Evolutionary conservation across 2,113 vertebrate genomes (phyloP).

Genomic region (Alexandromys fortis): DNA sequence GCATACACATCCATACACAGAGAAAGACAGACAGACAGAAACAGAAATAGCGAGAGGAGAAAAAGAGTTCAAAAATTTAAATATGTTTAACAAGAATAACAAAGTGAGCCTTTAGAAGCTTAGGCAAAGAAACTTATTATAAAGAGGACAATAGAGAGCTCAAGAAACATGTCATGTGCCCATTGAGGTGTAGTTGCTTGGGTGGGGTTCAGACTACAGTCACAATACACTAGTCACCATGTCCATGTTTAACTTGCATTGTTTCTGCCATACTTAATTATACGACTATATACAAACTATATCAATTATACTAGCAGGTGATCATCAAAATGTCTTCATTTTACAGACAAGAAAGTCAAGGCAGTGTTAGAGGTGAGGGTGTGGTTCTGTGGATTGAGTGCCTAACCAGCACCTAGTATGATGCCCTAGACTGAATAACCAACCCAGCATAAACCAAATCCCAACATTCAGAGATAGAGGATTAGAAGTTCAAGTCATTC

Average conservation of each 20-base stretch:
- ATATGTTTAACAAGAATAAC: not conserved
- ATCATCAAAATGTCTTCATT: not conserved
- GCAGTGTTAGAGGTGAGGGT: not conserved
- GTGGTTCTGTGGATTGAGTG: not conserved
- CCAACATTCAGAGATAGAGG: not conserved
- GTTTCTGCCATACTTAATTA: not conserved
- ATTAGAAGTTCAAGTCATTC: not conserved
- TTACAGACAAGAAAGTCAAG: not conserved
- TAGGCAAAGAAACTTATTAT: not conserved
- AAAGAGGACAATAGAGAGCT: not conserved
- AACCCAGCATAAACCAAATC: not conserved
- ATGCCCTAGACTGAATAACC: not conserved
- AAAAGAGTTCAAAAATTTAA: not conserved
- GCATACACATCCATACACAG: not conserved
- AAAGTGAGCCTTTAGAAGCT: not conserved
- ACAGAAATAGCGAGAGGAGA: not conserved
- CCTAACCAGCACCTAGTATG: not conserved
- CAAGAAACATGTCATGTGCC: not conserved
- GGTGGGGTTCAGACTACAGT: not conserved
- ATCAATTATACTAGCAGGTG: not conserved
- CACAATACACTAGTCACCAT: not conserved
- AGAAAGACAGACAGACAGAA: not conserved
- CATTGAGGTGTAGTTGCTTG: not conserved
- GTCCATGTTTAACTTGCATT: not conserved
- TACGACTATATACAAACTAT: too few relatives aligned